Conservation (phyloP, 2,113 vertebrate species). For the Oxygymnocypris stewartii region DNA sequence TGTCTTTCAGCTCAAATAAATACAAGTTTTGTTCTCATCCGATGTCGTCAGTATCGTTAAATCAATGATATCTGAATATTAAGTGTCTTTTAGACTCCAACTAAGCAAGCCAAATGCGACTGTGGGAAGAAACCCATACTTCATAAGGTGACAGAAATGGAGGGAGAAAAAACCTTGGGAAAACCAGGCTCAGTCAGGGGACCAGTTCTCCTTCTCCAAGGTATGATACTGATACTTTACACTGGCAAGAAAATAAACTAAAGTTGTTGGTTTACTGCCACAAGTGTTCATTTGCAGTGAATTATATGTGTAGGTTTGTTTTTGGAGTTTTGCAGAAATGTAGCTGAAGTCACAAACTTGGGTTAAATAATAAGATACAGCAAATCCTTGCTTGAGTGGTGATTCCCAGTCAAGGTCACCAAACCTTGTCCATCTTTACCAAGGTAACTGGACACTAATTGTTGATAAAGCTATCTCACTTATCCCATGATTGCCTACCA, state of each 20-base stretch:
- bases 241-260: not conserved
- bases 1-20: too few species aligned
- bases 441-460: slow-evolving; percentile 11
- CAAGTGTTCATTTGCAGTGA: not conserved
- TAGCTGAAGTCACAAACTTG: not conserved
- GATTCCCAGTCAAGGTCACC: slow-evolving; percentile 38
- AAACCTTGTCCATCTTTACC: slow-evolving; percentile 21
- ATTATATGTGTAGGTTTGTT: too few species aligned
- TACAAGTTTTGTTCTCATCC: too few species aligned
- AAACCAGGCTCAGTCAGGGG: too few species aligned
- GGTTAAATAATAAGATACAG: not conserved
- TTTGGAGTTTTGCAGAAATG: not conserved
- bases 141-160: too few species aligned
- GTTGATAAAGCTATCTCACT: slow-evolving; percentile 20
- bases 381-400: not conserved
- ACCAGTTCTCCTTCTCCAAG: too few species aligned
- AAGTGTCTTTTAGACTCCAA: too few species aligned
- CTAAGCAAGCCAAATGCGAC: too few species aligned
- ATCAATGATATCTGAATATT: too few species aligned
- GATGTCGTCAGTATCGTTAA: too few species aligned
- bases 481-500: not conserved
- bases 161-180: too few species aligned
- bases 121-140: too few species aligned
- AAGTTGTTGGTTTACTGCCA: not conserved
- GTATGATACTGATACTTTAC: not conserved